Percentiles rank a stretch among this genome's conserved stretches.
These are phyloP conservation scores for Subacronicta megacephala DNA, from an alignment of 2,888 invertebrate species.

Conservation along the genomic window DNA sequence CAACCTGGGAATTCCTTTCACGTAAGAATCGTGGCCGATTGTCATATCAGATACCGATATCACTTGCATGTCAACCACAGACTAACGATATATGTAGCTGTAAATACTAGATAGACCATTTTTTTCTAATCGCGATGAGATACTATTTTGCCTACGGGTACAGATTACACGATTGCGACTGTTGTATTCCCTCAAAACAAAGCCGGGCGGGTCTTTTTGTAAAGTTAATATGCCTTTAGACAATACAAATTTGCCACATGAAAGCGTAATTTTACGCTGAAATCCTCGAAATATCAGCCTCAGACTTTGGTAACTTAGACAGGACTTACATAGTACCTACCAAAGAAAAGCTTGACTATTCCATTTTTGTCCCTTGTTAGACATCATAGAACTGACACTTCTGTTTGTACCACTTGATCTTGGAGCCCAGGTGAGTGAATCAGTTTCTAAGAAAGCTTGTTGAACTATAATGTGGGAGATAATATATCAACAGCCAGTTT, in stretches of 20 bases:
- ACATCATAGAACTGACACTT: constrained; percentile 8
- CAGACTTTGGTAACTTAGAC: too few species aligned
- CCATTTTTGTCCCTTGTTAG: too few species aligned
- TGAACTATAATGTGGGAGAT: constrained; percentile 29
- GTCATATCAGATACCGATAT: constrained; percentile 22
- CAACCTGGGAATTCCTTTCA: constrained; percentile 43
- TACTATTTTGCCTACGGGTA: neutral
- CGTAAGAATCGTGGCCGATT: constrained; percentile 21
- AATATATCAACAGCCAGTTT: constrained; percentile 19
- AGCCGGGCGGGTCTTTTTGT: too few species aligned
- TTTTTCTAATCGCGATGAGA: constrained; percentile 13
- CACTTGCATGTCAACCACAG: constrained; percentile 20
- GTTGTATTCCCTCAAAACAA: too few species aligned
- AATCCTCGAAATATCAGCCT: too few species aligned
- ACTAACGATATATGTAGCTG: constrained; percentile 13
- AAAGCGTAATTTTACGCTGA: too few species aligned
- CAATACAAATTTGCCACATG: too few species aligned
- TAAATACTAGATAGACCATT: constrained; percentile 20
- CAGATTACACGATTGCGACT: too few species aligned
- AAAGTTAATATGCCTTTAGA: too few species aligned
- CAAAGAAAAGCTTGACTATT: too few species aligned
- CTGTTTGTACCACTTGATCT: constrained; percentile 6
- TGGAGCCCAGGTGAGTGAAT: constrained; percentile 29
- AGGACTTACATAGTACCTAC: too few species aligned
- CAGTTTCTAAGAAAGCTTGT: constrained; percentile 48